A percentile compares a stretch with the other conserved stretches of the same genome.
These are phyloP conservation scores for Bilobella aurantiaca DNA, from an alignment of 1,140 invertebrate species.

Conservation along the genomic window DNA sequence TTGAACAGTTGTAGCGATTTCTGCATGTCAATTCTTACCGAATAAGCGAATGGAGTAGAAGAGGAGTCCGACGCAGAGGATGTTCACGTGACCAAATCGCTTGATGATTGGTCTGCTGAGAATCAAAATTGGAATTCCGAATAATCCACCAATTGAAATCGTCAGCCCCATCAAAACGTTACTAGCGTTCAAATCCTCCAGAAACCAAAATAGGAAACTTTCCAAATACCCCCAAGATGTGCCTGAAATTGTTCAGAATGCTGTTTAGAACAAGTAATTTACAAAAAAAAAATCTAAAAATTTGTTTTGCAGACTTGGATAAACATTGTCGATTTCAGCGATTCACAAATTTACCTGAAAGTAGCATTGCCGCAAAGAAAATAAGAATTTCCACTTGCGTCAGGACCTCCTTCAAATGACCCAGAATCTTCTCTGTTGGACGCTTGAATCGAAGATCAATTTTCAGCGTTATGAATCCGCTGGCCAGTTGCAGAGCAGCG, in stretches of 20 bases:
- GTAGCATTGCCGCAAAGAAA: slow-evolving; percentile 59
- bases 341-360: slow-evolving; percentile 59
- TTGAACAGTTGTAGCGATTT: background rate
- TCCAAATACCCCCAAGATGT: slow-evolving; percentile 73
- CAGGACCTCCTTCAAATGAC: slow-evolving; percentile 57
- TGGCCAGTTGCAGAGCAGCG: slow-evolving; percentile 55
- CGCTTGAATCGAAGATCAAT: slow-evolving; percentile 67
- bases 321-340: background rate
- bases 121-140: slow-evolving; percentile 64
- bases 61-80: slow-evolving; percentile 66
- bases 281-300: too few relatives aligned
- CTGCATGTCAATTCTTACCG: too few relatives aligned
- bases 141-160: slow-evolving; percentile 63
- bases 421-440: slow-evolving; percentile 58
- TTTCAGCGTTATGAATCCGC: slow-evolving; percentile 56
- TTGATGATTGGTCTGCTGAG: slow-evolving; percentile 67
- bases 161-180: slow-evolving; percentile 73
- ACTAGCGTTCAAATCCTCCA: slow-evolving; percentile 65
- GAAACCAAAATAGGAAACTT: slow-evolving; percentile 74
- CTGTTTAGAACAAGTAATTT: too few relatives aligned
- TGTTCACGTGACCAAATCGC: slow-evolving; percentile 65
- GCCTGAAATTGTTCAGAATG: slow-evolving; percentile 45
- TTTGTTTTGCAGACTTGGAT: too few relatives aligned
- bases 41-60: slow-evolving; percentile 63
- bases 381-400: slow-evolving; percentile 61